These are phyloP conservation scores for Stenichneumon culpator DNA, from an alignment of 2,888 invertebrate genomes.

Conservation along the genomic window DNA sequence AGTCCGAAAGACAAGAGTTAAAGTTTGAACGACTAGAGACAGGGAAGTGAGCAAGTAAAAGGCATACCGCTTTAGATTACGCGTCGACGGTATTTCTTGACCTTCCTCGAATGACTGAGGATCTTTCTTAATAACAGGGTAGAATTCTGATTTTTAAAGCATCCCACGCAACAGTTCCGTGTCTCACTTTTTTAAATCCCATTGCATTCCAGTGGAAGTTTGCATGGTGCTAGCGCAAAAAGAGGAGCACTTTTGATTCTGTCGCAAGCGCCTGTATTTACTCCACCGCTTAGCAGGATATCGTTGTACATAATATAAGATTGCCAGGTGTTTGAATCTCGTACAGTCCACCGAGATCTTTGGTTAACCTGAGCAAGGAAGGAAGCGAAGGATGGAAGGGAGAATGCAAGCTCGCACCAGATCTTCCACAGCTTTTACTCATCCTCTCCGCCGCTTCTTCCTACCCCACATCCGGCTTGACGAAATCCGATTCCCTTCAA, in stretches of 20 bases:
- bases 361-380: slow-evolving; percentile 54
- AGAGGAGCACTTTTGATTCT: slow-evolving; percentile 18
- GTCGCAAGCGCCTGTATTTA: slow-evolving; percentile 30
- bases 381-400: slow-evolving; percentile 38
- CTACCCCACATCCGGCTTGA: slow-evolving; percentile 38
- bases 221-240: slow-evolving; percentile 17
- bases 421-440: neutral
- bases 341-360: slow-evolving; percentile 52
- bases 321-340: slow-evolving; percentile 63
- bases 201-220: slow-evolving; percentile 8
- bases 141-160: neutral
- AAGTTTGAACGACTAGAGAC: slow-evolving; percentile 47
- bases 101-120: slow-evolving; percentile 1
- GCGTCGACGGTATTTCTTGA: slow-evolving; percentile 37
- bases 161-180: slow-evolving; percentile 26
- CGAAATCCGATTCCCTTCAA: slow-evolving; percentile 45
- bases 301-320: slow-evolving; percentile 47
- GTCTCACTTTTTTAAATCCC: neutral
- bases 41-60: slow-evolving; percentile 32
- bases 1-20: slow-evolving; percentile 30
- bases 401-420: slow-evolving; percentile 28
- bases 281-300: slow-evolving; percentile 29
- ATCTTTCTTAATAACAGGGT: neutral
- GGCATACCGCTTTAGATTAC: slow-evolving; percentile 50
- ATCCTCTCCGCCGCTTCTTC: slow-evolving; percentile 37